Evolutionary conservation across 2,113 vertebrate species (phyloP), one percentile per base, ranked within the genome.

Genomic region (Dromiciops gliroides): DNA sequence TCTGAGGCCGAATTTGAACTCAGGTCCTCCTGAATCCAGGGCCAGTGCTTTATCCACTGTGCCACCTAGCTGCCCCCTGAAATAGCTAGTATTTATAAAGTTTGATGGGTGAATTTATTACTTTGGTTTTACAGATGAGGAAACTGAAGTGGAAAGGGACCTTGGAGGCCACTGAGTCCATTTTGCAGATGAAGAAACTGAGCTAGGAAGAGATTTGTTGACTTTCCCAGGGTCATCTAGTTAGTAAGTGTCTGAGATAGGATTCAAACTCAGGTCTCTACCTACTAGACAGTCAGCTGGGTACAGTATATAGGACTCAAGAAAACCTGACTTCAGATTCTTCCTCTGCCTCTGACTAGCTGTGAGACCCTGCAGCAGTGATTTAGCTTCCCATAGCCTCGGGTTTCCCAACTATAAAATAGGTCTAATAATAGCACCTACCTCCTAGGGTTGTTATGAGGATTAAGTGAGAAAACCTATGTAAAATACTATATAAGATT

Each of bases 191-290:
- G 48, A 94, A 47, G 47, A 94, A 88, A 92, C 0, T 1, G 48
- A 91, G 50, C 14, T 37, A 91, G 50, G 93, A 50, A 52, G 90
- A 94, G 48, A 49, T 94, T 90, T 91, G 90, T 23, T 89, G 8
- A 92, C 90, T 94, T 92, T 67, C 47, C 28, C 89, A 89, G 83
- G 50, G 28, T 51, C 47, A 56, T 48, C 90, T 90, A 96, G 56
- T 88, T 93, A 48, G 53, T 50, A 50, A 8, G 48, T 10, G 48
- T 47, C 44, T 51, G 51, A 94, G n/a, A 44, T 8, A 22, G n/a
- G 37, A 51, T 50, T 91, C 56, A 75, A 44, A 44, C 48, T 83
- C 56, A 37, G 56, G 11, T 12, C 11, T 67, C 31, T 67, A 67
- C 31, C 31, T 67, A 67, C 60, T 37, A 37, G 31, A 16, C 28